Conservation (phyloP, 2,797 vertebrate species). For the Lacerta viridis region DNA sequence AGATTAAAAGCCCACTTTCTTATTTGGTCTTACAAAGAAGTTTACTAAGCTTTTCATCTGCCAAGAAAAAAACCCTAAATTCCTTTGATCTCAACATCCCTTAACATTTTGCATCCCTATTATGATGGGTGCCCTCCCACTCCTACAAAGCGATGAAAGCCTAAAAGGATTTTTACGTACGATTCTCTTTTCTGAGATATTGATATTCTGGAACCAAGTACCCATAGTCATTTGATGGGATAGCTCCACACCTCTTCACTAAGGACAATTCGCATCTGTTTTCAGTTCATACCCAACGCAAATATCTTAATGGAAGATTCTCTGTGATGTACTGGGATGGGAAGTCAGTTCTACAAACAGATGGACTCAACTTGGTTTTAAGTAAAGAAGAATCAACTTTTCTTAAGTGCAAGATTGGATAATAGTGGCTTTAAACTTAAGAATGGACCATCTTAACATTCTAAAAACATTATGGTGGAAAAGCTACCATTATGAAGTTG, state of each 20-base stretch:
- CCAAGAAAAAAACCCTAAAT: conserved; percentile 38
- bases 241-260: conserved; percentile 38
- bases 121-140: conserved; percentile 12
- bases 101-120: conserved; percentile 11
- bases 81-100: conserved; percentile 48
- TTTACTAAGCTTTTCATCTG: conserved; percentile 35
- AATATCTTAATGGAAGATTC: conserved; percentile 33
- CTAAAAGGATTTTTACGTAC: conserved; percentile 38
- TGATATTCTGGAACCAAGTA: conserved; percentile 28
- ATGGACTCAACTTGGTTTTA: conserved; percentile 1
- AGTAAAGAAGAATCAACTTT: conserved; percentile 4
- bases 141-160: conserved; percentile 45
- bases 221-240: not conserved
- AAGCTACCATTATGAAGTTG: not conserved
- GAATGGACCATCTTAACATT: not conserved
- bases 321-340: conserved; percentile 27
- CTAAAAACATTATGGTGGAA: not conserved
- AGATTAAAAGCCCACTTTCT: conserved; percentile 66
- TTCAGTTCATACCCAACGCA: conserved; percentile 42
- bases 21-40: conserved; percentile 75
- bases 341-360: not conserved
- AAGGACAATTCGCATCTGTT: conserved; percentile 45
- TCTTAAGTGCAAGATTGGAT: not conserved
- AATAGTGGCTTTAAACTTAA: not conserved
- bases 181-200: not conserved